phyloP scores from a whole-genome alignment of 2,797 vertebrate genomes.

The Chaetodon trifasciatus region DNA sequence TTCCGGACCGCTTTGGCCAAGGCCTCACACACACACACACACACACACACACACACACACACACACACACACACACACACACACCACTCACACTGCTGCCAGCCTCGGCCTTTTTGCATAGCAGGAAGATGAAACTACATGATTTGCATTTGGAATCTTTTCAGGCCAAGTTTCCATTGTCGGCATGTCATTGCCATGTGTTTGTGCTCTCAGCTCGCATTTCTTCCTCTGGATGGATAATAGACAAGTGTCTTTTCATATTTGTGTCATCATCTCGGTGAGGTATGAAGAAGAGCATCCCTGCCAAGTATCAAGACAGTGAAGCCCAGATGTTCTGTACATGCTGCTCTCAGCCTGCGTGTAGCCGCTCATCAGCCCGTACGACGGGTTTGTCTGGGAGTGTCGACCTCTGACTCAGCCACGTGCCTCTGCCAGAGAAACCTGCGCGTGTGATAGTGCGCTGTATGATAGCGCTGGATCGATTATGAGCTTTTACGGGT shows the following conservation, averaged over 20 bases:
- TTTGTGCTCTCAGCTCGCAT: constrained; percentile 13
- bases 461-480: not conserved
- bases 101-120: constrained; percentile 62
- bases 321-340: constrained; percentile 15
- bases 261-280: not conserved
- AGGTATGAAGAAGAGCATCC: not conserved
- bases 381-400: constrained; percentile 65
- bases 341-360: constrained; percentile 9
- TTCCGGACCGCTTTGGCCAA: constrained; percentile 51
- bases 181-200: not conserved
- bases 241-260: not conserved
- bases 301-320: not conserved
- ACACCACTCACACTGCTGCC: constrained; percentile 24
- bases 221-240: not conserved
- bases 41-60: not conserved
- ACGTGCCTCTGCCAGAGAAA: constrained; percentile 24
- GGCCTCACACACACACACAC: constrained; percentile 28
- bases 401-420: constrained; percentile 47
- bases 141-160: constrained; percentile 67
- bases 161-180: constrained; percentile 37
- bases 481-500: not conserved
- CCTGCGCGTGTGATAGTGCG: constrained; percentile 15
- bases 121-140: constrained; percentile 58
- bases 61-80: constrained; percentile 6
- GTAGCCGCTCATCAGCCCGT: constrained; percentile 32